Percentiles rank a stretch among this genome's conserved stretches.
Evolutionary conservation across 2,113 vertebrate genomes (phyloP).

Genomic region (Taxidea taxus): DNA sequence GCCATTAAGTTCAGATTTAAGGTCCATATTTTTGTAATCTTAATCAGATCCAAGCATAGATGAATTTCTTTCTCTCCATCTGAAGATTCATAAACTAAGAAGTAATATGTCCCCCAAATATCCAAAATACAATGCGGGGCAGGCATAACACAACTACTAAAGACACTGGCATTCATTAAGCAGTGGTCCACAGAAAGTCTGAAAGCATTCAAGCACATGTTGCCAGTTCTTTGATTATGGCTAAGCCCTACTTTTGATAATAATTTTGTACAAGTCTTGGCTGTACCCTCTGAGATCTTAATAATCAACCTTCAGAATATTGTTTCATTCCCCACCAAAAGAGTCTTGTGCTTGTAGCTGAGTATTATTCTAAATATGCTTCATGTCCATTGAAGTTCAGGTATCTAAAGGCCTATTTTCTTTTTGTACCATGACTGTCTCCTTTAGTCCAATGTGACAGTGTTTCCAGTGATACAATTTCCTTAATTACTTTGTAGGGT

Average conservation of each 20-base stretch:
- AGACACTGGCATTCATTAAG: neutral
- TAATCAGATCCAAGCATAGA: neutral
- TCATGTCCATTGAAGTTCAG: neutral
- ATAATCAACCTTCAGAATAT: neutral
- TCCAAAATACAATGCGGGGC: neutral
- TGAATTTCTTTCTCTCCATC: neutral
- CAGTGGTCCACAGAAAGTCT: neutral
- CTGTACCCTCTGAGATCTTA: neutral
- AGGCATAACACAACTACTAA: neutral
- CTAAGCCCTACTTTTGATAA: neutral
- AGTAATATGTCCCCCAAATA: neutral
- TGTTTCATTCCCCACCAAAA: neutral
- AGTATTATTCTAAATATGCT: neutral
- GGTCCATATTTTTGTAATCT: neutral
- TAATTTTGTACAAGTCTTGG: neutral
- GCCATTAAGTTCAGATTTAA: neutral
- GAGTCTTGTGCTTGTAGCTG: neutral
- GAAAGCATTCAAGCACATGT: neutral
- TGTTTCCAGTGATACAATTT: neutral
- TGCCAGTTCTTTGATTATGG: neutral
- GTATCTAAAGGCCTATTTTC: neutral
- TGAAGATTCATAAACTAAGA: neutral
- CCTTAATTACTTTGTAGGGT: neutral
- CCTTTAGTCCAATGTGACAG: neutral
- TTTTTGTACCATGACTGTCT: neutral